phyloP scores from a whole-genome alignment of 2,797 vertebrate species.

The Podargus strigoides region DNA sequence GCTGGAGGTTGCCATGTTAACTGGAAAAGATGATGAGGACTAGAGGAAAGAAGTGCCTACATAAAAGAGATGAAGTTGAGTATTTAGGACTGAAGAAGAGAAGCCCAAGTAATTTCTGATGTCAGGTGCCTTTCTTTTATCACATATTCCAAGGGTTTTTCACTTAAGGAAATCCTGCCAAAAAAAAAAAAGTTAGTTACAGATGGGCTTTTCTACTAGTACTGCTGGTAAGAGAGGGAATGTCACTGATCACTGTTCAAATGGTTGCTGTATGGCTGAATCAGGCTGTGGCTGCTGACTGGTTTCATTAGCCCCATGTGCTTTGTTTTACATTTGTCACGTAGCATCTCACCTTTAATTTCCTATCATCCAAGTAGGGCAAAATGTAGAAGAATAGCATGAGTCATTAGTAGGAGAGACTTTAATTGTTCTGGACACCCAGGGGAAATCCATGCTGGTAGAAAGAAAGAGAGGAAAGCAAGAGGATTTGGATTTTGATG shows the following conservation, averaged over 20 bases:
- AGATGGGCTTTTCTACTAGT: not conserved
- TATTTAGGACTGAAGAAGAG: not conserved
- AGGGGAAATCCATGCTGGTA: not conserved
- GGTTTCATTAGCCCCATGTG: not conserved
- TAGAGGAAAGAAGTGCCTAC: not conserved
- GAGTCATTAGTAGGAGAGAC: not conserved
- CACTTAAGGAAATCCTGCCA: not conserved
- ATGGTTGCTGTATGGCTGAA: not conserved
- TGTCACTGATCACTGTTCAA: not conserved
- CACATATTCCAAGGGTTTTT: not conserved
- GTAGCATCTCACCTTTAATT: not conserved
- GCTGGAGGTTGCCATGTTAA: not conserved
- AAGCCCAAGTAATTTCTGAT: fast-evolving
- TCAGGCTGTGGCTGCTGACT: not conserved
- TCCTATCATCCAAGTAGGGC: not conserved
- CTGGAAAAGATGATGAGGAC: not conserved
- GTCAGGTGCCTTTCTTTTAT: not conserved
- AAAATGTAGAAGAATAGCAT: not conserved
- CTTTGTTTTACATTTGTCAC: not conserved
- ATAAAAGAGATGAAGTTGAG: not conserved
- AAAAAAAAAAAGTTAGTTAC: not conserved
- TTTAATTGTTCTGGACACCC: not conserved
- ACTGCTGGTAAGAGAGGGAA: not conserved
- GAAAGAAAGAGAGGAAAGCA: not conserved
- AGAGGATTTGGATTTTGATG: not conserved